Evolutionary conservation across 2,888 invertebrate species (phyloP), one percentile per base, ranked within the genome.

Genomic region (Eupithecia tripunctaria): DNA sequence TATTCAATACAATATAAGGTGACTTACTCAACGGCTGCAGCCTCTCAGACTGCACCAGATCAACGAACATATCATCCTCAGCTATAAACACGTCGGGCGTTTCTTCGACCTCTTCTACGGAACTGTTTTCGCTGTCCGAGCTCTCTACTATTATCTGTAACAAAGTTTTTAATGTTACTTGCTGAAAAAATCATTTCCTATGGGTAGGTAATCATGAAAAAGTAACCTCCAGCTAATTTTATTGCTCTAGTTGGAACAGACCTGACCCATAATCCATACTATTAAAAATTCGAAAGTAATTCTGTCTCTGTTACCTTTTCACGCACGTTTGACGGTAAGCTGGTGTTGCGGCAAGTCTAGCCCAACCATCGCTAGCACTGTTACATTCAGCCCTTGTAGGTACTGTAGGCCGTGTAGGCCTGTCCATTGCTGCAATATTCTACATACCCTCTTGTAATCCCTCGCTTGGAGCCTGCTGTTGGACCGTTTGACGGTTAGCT

Each of bases 21-120:
- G 10, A 84, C 96, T 95, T 90, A 98, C 98, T 98, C 79, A 98
- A 94, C 75, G 97, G 97, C 86, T 97, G 97, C 74, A 96, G 93
- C 82, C 96, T 96, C 85, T 96, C 96, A 29, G 96, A 95, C 67
- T 96, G 94, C 68, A 96, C 95, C 73, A 97, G 95, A 84, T 98
- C 98, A 25, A 97, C 96, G 86, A 98, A 98, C 94, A 97, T 97
- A 85, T 98, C 98, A 84, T 98, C 98, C 81, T 98, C 98, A 7
- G 96, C 96, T 51, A 96, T 97, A 86, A 97, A 97, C 68, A 96
- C 95, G 84, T 98, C 98, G 1, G 96, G 96, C 1, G 97, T 96
- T 88, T 98, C 98, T 87, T 98, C 98, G 84, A 97, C 97, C 85
- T 98, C 98, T 86, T 98, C 97, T 41, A 96, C 96, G 0, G 97